Evolutionary conservation across 2,113 vertebrate species (phyloP).

Genomic region (Mormyrus iriodes): DNA sequence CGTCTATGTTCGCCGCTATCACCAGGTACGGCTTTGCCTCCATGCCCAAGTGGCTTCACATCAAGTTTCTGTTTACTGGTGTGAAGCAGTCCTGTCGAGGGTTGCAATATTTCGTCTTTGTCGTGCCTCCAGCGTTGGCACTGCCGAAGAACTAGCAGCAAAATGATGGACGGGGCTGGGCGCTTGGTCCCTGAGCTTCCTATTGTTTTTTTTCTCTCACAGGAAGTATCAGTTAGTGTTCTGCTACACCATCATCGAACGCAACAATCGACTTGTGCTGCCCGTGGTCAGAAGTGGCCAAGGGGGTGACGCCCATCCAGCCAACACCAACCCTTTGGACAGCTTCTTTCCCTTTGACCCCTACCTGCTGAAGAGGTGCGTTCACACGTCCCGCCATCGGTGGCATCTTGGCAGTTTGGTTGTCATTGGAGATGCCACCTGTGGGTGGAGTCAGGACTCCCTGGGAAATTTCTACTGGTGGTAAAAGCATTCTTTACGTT

Average conservation of each 20-base stretch:
- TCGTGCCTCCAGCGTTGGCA: too few relatives aligned
- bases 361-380: conserved; percentile 83
- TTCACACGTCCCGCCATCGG: neutral
- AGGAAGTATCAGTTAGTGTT: conserved; percentile 96
- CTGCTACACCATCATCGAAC: conserved; percentile 94
- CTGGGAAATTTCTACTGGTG: neutral
- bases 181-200: neutral
- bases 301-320: conserved; percentile 67
- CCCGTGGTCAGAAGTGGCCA: conserved; percentile 72
- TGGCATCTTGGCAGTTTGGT: neutral
- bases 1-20: conserved; percentile 86
- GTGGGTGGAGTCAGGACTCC: neutral
- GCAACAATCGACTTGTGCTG: conserved; percentile 77
- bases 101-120: neutral
- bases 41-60: neutral
- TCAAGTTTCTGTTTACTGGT: neutral
- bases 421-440: neutral
- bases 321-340: conserved; percentile 85
- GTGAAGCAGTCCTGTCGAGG: neutral
- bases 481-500: neutral
- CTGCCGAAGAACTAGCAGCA: too few relatives aligned
- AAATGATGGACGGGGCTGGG: neutral
- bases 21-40: conserved; percentile 67
- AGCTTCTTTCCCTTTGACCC: conserved; percentile 96
- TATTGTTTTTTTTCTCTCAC: neutral